Evolutionary conservation across 2,888 invertebrate genomes (phyloP), one percentile per base, ranked within the genome.

Genomic region (Drosophila lacicola): DNA sequence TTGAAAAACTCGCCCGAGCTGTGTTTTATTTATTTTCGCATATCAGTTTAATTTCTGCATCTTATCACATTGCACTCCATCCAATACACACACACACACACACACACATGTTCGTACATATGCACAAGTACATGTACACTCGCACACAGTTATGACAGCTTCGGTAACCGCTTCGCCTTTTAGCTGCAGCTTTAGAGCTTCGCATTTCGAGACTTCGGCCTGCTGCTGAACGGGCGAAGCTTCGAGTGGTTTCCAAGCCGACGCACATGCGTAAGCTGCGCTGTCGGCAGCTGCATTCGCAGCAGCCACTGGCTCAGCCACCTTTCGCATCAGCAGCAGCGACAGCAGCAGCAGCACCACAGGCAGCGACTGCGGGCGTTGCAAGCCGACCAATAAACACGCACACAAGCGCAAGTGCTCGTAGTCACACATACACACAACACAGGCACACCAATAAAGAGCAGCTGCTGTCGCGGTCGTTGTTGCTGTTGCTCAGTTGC

Each of bases 251-350:
- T 74, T 66, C 57, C 74, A 74, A 70, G 60, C 53, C 64, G 77
- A 77, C 77, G 77, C 77, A 78, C 76, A 78, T 78, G 77, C 77
- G 77, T 78, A 76, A 76, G 77, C 80, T 65, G 76, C 76, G 80
- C 74, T 62, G 74, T 49, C 68, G 67, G 33, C 71, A 74, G 76
- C 61, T 74, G 74, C 74, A 74, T 41, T 45, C 64, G 49, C 57
- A 47, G 49, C 33, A 44, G 42, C 19, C 34, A 29, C 33, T 53
- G 60, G 36, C 34, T 42, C 36, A 33, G 61, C 54, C 54, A 45
- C 51, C 64, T 64, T 50, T 50, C 41, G 57, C 25, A 55, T 21
- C 14, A 21, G 13, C 41, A 42, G 37, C 56, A 47, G 5, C 37
- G 34, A 4, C 54, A 33, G 4, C 70, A 19, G 4, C 70, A 19